A percentile compares a stretch with the other conserved stretches of the same genome.
These are phyloP conservation scores for Apis cerana DNA, from an alignment of 1,140 invertebrate species.

Conservation along the genomic window DNA sequence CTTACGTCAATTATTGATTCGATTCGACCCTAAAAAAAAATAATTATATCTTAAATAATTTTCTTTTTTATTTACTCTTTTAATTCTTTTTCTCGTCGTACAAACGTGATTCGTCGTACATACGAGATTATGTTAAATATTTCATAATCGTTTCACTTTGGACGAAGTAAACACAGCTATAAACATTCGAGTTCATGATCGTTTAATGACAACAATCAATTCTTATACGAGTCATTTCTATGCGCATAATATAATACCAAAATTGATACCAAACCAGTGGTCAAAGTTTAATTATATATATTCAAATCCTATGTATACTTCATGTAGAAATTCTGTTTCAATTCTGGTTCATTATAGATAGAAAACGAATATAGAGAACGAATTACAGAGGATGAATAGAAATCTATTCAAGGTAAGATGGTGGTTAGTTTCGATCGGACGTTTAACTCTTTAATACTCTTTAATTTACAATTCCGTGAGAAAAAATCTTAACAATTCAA, in stretches of 20 bases:
- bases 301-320: neutral
- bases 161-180: no score
- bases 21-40: neutral
- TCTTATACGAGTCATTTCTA: neutral
- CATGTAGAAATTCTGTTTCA: neutral
- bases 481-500: no score
- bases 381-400: no score
- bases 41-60: neutral
- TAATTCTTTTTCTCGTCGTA: neutral
- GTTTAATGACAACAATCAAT: neutral
- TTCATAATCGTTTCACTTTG: neutral
- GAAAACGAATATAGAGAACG: no score
- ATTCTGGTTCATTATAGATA: neutral
- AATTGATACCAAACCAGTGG: neutral
- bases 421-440: no score
- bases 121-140: neutral
- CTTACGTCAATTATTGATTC: slow-evolving; percentile 16
- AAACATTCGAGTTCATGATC: neutral
- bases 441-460: no score
- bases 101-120: no score
- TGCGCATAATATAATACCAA: neutral
- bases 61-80: no score
- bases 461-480: no score
- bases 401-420: no score
- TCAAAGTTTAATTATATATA: neutral